Percentiles rank a stretch among this genome's conserved stretches.
phyloP scores from a whole-genome alignment of 2,113 vertebrate species.

The Oryzias melastigma region DNA sequence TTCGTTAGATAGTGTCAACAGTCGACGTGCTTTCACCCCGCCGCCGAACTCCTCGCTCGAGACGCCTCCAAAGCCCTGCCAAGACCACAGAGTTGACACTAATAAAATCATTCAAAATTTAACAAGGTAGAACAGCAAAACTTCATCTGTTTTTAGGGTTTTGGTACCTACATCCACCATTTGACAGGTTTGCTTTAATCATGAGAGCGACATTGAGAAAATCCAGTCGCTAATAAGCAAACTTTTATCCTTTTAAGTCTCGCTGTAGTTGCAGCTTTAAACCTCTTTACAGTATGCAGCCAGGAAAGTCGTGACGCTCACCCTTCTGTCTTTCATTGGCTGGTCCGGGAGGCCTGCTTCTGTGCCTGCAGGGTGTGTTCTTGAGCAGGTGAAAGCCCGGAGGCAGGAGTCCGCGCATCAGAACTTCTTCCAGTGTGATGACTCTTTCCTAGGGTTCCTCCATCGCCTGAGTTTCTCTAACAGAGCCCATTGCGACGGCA shows the following conservation, averaged over 20 bases:
- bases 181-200: conserved; percentile 22
- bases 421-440: conserved; percentile 65
- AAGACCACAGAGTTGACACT: conserved; percentile 84
- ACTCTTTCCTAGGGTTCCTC: conserved; percentile 59
- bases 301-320: conserved; percentile 27
- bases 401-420: conserved; percentile 71
- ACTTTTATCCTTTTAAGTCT: conserved; percentile 18
- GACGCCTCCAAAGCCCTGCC: conserved; percentile 84
- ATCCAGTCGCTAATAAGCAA: conserved; percentile 14
- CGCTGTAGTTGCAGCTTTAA: background rate
- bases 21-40: conserved; percentile 83
- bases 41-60: conserved; percentile 66
- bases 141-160: conserved; percentile 43
- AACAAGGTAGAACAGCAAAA: conserved; percentile 83
- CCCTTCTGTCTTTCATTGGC: conserved; percentile 59
- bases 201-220: conserved; percentile 2
- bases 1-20: conserved; percentile 97
- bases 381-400: conserved; percentile 67
- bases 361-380: conserved; percentile 66
- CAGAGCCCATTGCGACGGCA: conserved; percentile 56
- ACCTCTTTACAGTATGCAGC: conserved; percentile 5
- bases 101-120: conserved; percentile 87
- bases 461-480: conserved; percentile 55
- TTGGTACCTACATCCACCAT: conserved; percentile 24
- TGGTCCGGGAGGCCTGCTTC: conserved; percentile 43